Evolutionary conservation across 2,797 vertebrate species (phyloP).

Genomic region (Tympanoctomys barrerae): DNA sequence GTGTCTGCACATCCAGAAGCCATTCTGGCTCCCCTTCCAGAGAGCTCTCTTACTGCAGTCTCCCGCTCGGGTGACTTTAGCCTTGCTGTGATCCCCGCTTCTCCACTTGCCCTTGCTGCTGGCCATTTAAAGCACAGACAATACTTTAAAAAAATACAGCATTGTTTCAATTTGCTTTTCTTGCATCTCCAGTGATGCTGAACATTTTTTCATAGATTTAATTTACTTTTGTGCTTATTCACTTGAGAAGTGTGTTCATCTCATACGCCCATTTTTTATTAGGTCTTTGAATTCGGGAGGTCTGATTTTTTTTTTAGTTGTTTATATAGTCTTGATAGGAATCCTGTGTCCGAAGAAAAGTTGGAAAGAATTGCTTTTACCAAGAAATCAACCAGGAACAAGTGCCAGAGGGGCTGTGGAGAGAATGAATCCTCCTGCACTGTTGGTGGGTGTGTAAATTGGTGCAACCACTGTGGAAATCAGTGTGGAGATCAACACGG

Average conservation of each 20-base stretch:
- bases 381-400: not conserved
- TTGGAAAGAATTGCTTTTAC: not conserved
- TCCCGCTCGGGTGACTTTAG: not conserved
- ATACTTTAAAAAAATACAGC: not conserved
- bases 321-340: not conserved
- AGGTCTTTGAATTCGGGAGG: not conserved
- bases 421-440: not conserved
- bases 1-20: too few relatives aligned
- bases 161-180: not conserved
- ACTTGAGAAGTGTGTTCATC: not conserved
- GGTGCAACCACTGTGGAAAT: too few relatives aligned
- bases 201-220: not conserved
- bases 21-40: too few relatives aligned
- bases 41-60: too few relatives aligned
- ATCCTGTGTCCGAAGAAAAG: not conserved
- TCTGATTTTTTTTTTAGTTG: not conserved
- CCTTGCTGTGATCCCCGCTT: too few relatives aligned
- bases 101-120: rapidly evolving
- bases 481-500: too few relatives aligned
- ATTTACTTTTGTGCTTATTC: not conserved
- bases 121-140: not conserved
- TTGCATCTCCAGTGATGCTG: not conserved
- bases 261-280: not conserved
- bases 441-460: too few relatives aligned
- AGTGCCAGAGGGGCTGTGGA: not conserved